A percentile compares a stretch with the other conserved stretches of the same genome.
phyloP scores from a whole-genome alignment of 2,797 vertebrate species.

The Meriones psammophilus region DNA sequence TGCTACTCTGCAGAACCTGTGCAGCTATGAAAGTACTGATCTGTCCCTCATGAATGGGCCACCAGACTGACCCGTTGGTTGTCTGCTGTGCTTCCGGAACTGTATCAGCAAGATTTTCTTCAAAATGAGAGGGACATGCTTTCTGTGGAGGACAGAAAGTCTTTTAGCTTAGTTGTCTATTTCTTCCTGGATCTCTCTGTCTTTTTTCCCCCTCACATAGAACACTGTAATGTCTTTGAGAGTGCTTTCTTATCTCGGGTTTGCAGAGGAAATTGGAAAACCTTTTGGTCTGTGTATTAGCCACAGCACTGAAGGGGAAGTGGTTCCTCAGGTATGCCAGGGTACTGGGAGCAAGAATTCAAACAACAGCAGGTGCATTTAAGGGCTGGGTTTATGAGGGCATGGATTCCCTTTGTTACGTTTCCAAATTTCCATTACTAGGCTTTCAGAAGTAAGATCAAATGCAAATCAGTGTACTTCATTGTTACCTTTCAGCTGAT shows the following conservation, averaged over 20 bases:
- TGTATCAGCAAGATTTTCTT: background rate
- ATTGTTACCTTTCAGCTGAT: background rate
- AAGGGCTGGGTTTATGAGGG: background rate
- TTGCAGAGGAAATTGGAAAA: background rate
- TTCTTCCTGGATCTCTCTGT: background rate
- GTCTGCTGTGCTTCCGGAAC: background rate
- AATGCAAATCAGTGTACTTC: background rate
- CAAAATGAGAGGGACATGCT: background rate
- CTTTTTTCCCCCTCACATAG: too few species aligned
- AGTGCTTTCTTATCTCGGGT: background rate
- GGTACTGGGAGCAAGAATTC: background rate
- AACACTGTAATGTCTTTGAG: background rate
- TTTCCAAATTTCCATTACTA: background rate
- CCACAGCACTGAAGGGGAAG: background rate
- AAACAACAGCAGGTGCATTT: background rate
- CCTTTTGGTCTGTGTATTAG: background rate
- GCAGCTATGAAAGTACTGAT: background rate
- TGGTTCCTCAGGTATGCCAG: background rate
- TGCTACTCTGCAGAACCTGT: background rate
- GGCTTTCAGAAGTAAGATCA: slow-evolving; percentile 20
- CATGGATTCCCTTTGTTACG: background rate
- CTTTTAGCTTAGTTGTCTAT: background rate
- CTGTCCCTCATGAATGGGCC: background rate
- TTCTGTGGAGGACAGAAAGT: background rate
- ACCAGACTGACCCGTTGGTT: background rate